Evolutionary conservation across 2,797 vertebrate species (phyloP).

Genomic region (Pipistrellus pipistrellus): DNA sequence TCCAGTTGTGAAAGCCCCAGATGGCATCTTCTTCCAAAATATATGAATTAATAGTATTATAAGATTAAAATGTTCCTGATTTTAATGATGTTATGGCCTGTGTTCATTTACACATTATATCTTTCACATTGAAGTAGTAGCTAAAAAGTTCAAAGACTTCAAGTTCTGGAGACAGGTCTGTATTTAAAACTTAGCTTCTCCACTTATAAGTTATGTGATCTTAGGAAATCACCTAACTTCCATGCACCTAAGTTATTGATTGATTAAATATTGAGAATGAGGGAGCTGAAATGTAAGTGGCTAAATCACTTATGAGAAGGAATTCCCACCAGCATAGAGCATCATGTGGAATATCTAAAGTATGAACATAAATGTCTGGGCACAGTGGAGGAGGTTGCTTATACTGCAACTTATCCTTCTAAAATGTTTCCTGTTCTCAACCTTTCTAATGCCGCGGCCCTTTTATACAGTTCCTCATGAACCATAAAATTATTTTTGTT

Average conservation of each 20-base stretch:
- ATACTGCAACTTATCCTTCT: background rate
- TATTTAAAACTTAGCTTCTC: background rate
- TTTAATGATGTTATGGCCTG: background rate
- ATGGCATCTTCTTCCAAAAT: background rate
- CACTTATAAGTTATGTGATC: background rate
- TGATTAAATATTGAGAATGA: background rate
- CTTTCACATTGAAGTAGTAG: background rate
- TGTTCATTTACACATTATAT: background rate
- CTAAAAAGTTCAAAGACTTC: background rate
- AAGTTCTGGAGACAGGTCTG: background rate
- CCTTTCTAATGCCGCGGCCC: no score
- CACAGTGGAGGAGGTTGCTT: background rate
- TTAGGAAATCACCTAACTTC: background rate
- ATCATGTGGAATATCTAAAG: background rate
- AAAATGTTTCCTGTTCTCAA: background rate
- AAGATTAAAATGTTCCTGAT: background rate
- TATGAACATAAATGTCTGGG: background rate
- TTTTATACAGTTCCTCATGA: no score
- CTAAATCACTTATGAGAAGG: no score
- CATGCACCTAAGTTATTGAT: background rate
- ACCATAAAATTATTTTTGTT: no score
- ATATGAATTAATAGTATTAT: background rate
- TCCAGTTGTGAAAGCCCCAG: background rate
- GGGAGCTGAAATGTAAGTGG: background rate
- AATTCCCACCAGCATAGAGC: background rate